phyloP scores from a whole-genome alignment of 1,140 invertebrate species.

The Diabrotica virgifera region DNA sequence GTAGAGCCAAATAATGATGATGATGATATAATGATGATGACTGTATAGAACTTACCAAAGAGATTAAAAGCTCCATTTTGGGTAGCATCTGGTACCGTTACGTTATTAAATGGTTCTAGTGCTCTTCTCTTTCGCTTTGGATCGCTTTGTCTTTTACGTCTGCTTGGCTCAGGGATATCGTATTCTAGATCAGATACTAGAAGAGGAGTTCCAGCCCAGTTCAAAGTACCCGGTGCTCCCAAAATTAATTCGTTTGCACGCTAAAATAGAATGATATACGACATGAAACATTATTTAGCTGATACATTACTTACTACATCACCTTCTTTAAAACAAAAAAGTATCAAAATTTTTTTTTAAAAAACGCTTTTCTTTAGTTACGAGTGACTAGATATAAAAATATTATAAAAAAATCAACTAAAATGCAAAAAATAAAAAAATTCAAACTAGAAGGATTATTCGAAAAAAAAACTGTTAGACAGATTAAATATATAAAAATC shows the following conservation, averaged over 20 bases:
- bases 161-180: constrained; percentile 17
- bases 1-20: too few species aligned
- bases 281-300: background rate
- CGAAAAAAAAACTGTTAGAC: too few species aligned
- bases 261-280: constrained; percentile 9
- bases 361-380: too few species aligned
- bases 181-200: constrained; percentile 26
- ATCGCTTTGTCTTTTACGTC: constrained; percentile 16
- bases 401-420: too few species aligned
- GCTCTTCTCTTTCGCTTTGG: constrained; percentile 14
- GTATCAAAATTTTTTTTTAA: too few species aligned
- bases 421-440: too few species aligned
- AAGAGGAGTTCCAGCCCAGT: constrained; percentile 46
- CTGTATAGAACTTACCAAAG: background rate
- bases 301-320: too few species aligned
- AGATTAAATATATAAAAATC: too few species aligned
- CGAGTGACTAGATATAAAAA: too few species aligned
- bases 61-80: constrained; percentile 7
- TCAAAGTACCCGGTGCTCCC: constrained; percentile 49
- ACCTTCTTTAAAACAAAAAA: too few species aligned
- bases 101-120: constrained; percentile 7
- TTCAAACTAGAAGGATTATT: too few species aligned
- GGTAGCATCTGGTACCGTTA: background rate
- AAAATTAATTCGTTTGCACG: constrained; percentile 40
- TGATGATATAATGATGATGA: too few species aligned